Evolutionary conservation across 2,113 vertebrate species (phyloP), one percentile per base, ranked within the genome.

Genomic region (Plecotus auritus): DNA sequence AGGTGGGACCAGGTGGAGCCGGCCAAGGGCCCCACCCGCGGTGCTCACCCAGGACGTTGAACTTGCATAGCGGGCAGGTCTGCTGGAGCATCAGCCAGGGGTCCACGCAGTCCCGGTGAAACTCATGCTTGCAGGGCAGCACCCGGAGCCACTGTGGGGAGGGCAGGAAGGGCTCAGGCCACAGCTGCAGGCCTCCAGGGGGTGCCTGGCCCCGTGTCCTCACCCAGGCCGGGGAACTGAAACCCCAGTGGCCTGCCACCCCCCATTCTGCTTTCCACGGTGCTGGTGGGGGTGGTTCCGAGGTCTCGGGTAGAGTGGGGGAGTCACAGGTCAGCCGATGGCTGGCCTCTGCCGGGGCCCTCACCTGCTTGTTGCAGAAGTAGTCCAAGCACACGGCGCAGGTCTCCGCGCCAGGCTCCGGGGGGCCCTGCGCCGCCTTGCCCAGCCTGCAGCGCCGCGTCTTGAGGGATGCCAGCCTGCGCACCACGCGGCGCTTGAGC

Each of bases 61-160:
- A 99, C 96, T 99, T 99, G 98, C 99, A 99, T 76, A 99, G 98
- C 0, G 99, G 99, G 92, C 99, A 99, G 88, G 99, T 99, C 97
- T 99, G 99, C 96, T 99, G 99, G 96, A 99, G 98, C 87, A 99
- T 98, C 64, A 99, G 98, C 99, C 99, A 99, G 86, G 99, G 99
- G 87, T 99, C 99, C 94, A 99, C 99, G 0, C 99, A 99, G 90
- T 99, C 99, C 49, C 99, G 98, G 98, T 99, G 99, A 96, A 99
- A 99, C 97, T 99, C 99, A 0, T 99, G 99, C 45, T 98, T 98
- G 96, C 99, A 99, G 0, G 99, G 99, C 90, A 99, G 98, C 91
- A 99, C 99, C 54, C 99, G 98, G 88, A 99, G 98, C 98, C 99
- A 99, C 99, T 99, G 93, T 0, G 4, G 81, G 32, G 94, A 91